Percentiles rank a stretch among this genome's conserved stretches.
Evolutionary conservation across 2,888 invertebrate genomes (phyloP).

Genomic region (Erpobdella octoculata): DNA sequence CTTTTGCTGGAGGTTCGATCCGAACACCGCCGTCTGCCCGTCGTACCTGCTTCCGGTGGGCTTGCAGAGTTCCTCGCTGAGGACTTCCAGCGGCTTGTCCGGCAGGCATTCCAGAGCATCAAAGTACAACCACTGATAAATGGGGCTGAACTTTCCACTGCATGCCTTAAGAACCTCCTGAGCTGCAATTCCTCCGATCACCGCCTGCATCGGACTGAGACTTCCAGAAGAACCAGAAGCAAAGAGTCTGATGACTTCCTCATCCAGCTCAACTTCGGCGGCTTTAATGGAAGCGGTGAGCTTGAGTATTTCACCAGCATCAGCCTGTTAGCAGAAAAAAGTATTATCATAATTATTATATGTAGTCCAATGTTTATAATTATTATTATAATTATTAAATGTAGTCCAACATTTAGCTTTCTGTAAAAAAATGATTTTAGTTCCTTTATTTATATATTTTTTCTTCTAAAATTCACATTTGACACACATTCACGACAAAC

Average conservation of each 20-base stretch:
- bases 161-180: constrained; percentile 80
- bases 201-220: constrained; percentile 78
- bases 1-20: constrained; percentile 76
- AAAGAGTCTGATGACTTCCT: constrained; percentile 66
- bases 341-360: neutral
- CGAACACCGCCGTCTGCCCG: constrained; percentile 86
- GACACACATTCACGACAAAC: too few relatives aligned
- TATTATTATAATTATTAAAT: too few relatives aligned
- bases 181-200: constrained; percentile 89
- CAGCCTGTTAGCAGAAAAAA: constrained; percentile 41
- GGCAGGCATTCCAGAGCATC: constrained; percentile 89
- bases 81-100: constrained; percentile 42
- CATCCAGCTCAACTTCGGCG: constrained; percentile 60
- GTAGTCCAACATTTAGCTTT: too few relatives aligned
- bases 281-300: constrained; percentile 43
- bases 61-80: constrained; percentile 67
- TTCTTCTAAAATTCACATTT: too few relatives aligned
- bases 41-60: constrained; percentile 62
- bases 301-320: constrained; percentile 49
- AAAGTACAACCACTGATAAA: constrained; percentile 85
- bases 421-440: too few relatives aligned
- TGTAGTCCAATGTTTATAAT: too few relatives aligned
- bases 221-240: constrained; percentile 61
- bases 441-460: too few relatives aligned
- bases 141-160: constrained; percentile 87